Conservation (phyloP, 2,797 vertebrate species). For the Peromyscus melanophrys region DNA sequence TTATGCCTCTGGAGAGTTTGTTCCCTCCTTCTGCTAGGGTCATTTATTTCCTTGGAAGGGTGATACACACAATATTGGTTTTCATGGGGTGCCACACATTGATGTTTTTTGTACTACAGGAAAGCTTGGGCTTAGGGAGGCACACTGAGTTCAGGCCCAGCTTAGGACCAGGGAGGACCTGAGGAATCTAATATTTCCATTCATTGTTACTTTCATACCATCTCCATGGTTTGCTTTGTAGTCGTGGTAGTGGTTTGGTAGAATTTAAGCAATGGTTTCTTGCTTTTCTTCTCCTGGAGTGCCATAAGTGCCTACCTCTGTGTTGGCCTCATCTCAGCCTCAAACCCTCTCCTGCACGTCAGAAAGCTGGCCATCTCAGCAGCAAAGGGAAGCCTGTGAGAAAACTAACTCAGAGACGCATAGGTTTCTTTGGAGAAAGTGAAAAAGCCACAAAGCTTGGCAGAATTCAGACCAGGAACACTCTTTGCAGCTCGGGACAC, state of each 20-base stretch:
- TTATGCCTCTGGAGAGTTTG: conserved; percentile 73
- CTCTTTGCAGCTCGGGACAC: background rate
- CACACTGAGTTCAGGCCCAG: background rate
- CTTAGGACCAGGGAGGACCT: background rate
- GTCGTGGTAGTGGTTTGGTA: too few relatives aligned
- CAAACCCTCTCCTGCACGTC: background rate
- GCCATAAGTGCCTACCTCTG: background rate
- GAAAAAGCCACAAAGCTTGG: background rate
- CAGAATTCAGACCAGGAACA: background rate
- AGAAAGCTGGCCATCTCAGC: background rate
- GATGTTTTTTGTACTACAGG: conserved; percentile 58
- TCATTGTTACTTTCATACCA: background rate
- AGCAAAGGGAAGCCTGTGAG: background rate
- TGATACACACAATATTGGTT: conserved; percentile 71
- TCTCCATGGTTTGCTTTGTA: background rate
- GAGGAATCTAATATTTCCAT: background rate
- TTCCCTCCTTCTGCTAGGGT: conserved; percentile 65
- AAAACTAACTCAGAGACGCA: background rate
- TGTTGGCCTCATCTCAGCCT: background rate
- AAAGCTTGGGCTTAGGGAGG: background rate
- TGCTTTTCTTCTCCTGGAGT: background rate
- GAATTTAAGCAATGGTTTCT: background rate
- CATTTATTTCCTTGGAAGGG: conserved; percentile 77
- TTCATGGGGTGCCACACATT: conserved; percentile 57
- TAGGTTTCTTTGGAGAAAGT: background rate